phyloP scores from a whole-genome alignment of 2,888 invertebrate genomes.

The Troilus luridus region DNA sequence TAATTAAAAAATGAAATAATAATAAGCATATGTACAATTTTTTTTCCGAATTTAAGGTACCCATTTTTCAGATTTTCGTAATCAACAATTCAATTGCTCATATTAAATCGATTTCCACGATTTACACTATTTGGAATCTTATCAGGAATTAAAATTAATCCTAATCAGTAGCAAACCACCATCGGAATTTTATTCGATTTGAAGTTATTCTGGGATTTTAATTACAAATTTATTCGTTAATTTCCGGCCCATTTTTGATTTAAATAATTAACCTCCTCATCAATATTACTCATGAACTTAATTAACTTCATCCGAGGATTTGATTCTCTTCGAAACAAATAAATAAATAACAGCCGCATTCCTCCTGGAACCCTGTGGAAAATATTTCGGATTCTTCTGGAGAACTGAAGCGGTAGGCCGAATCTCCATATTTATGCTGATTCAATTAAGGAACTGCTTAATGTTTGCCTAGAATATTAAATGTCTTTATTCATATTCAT shows the following conservation, averaged over 20 bases:
- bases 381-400: neutral
- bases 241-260: neutral
- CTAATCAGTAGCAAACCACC: no score
- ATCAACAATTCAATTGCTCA: no score
- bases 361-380: neutral
- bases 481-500: neutral
- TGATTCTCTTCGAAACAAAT: neutral
- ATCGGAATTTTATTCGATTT: neutral
- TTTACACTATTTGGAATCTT: no score
- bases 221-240: neutral
- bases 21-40: no score
- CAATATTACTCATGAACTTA: neutral
- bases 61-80: no score
- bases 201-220: neutral
- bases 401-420: neutral
- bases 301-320: neutral
- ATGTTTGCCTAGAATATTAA: neutral
- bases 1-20: no score
- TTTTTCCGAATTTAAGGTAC: no score
- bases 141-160: neutral
- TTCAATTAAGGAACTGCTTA: neutral
- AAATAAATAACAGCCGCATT: neutral
- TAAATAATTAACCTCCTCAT: neutral
- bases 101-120: no score
- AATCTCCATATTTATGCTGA: constrained; percentile 5